A percentile compares a stretch with the other conserved stretches of the same genome.
These are phyloP conservation scores for Stegastes partitus DNA, from an alignment of 2,113 vertebrate genomes.

Conservation along the genomic window DNA sequence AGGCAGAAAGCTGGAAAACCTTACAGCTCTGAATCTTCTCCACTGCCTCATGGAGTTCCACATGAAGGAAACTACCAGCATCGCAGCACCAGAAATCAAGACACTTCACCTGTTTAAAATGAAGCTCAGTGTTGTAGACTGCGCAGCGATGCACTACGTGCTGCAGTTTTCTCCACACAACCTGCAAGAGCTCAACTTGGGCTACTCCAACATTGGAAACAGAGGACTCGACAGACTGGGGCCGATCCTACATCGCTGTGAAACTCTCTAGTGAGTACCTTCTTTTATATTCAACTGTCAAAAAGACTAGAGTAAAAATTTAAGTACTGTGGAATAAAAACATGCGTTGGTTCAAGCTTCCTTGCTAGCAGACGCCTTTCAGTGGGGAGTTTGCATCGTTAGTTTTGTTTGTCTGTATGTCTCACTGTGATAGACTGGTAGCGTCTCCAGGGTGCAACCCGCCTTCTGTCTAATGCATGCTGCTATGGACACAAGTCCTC, in stretches of 20 bases:
- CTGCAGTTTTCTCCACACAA: constrained; percentile 74
- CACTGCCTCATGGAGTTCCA: constrained; percentile 81
- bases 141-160: constrained; percentile 78
- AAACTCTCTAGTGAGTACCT: constrained; percentile 79
- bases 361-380: not conserved
- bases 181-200: constrained; percentile 78
- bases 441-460: not conserved
- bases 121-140: constrained; percentile 80
- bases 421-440: not conserved
- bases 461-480: constrained; percentile 2
- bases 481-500: not conserved
- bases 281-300: not conserved
- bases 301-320: not conserved
- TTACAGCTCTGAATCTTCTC: constrained; percentile 73
- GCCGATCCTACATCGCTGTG: constrained; percentile 77
- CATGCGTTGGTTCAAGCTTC: not conserved
- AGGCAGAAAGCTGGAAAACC: constrained; percentile 60
- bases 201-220: constrained; percentile 82
- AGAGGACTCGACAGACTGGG: constrained; percentile 68
- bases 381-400: not conserved
- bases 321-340: not conserved
- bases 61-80: constrained; percentile 54
- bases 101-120: constrained; percentile 81
- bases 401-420: too few species aligned
- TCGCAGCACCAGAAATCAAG: constrained; percentile 71